Conservation (phyloP, 2,113 vertebrate genomes). For the Vicugna pacos region DNA sequence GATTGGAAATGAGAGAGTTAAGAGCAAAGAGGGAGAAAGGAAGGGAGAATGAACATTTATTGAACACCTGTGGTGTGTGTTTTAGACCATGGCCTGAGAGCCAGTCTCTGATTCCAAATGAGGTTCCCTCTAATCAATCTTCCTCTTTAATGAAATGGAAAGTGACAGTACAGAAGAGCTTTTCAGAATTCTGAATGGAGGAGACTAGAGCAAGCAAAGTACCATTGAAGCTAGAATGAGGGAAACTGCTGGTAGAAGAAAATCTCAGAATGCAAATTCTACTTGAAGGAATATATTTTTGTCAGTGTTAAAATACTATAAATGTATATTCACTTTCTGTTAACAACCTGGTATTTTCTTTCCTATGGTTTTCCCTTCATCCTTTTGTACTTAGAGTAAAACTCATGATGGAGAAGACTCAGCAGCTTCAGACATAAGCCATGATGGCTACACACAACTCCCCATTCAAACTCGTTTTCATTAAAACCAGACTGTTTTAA, state of each 20-base stretch:
- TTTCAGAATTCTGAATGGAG: neutral
- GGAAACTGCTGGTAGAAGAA: neutral
- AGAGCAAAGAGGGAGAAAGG: neutral
- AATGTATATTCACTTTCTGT: neutral
- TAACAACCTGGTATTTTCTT: neutral
- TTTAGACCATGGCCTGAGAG: neutral
- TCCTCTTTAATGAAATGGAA: slow-evolving; percentile 13
- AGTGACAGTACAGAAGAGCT: neutral
- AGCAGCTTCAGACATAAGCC: neutral
- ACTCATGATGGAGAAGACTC: neutral
- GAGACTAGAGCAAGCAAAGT: neutral
- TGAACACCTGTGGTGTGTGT: neutral
- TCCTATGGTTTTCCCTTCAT: neutral
- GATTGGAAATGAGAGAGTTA: neutral
- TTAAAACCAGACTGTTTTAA: slow-evolving; percentile 57
- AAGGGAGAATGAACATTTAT: neutral
- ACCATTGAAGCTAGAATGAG: neutral
- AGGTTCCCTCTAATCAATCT: neutral
- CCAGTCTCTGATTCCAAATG: slow-evolving; percentile 19
- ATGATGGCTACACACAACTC: slow-evolving; percentile 33
- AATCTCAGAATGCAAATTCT: slow-evolving; percentile 6
- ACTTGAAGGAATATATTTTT: slow-evolving; percentile 10
- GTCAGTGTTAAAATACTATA: neutral
- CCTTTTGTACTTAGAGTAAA: neutral
- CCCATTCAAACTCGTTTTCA: slow-evolving; percentile 26